Evolutionary conservation across 2,888 invertebrate species (phyloP), one percentile per base, ranked within the genome.

Genomic region (Coecobrya sp.): DNA sequence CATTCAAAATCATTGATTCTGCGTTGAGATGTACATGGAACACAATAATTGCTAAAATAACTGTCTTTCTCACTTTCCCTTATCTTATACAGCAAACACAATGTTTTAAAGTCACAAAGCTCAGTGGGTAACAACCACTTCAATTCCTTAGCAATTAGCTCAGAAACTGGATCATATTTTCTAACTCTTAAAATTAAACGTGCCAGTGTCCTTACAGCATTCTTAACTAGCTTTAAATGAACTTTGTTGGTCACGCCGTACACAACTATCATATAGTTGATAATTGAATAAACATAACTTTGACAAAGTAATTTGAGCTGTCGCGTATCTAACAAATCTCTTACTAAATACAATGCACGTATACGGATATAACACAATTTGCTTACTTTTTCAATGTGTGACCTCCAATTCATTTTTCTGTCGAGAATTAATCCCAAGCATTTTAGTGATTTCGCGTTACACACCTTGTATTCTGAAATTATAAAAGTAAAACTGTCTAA

Each of bases 171-270:
- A n/a, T 73, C 73, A 42, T 19, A 73, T 42, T 73, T 73, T 5
- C 42, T 42, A 42, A 42, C 42, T 4, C 42, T 3, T 19, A 73
- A 10, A 8, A 73, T 19, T 16, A 73, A 5, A 0, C 42, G 16
- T 2, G 73, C 36, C 36, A 73, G 73, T 3, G 73, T n/a, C 0
- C 73, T 36, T 73, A 73, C 73, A 73, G 42, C n/a, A n/a, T 16
- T 42, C 11, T 7, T n/a, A n/a, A 73, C n/a, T 7, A 42, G 5
- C 8, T 42, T 73, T 3, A 42, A 1, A 42, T 42, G 42, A 16
- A 2, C 1, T 3, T 42, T 73, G 7, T 1, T n/a, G 0, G 73
- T n/a, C 13, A 42, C 42, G 1, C 36, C 73, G 19, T 73, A 73
- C n/a, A 73, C 42, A 5, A n/a, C 1, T 3, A 73, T 73, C 73